These are phyloP conservation scores for Heliornis fulica DNA, from an alignment of 2,113 vertebrate genomes.

Conservation along the genomic window DNA sequence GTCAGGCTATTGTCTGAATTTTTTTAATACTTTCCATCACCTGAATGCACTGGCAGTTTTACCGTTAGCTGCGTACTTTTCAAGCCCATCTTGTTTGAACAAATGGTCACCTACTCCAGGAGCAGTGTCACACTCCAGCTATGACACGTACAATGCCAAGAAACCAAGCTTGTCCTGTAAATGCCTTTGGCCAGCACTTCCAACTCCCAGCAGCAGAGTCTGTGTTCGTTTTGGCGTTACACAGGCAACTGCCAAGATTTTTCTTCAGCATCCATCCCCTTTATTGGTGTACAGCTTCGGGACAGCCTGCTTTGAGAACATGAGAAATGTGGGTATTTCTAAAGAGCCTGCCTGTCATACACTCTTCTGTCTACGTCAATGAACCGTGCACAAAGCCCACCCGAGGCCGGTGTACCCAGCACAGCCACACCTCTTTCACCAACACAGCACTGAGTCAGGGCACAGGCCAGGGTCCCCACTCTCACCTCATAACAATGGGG, in stretches of 20 bases:
- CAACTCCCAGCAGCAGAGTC: not conserved
- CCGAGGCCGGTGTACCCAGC: not conserved
- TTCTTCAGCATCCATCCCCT: not conserved
- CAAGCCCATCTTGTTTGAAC: not conserved
- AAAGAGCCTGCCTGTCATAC: not conserved
- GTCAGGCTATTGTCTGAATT: not conserved
- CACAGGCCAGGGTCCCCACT: not conserved
- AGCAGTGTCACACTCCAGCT: not conserved
- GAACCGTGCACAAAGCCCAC: not conserved
- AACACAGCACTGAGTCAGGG: not conserved
- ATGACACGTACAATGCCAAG: accelerated
- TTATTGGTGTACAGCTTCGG: not conserved
- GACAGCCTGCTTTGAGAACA: not conserved
- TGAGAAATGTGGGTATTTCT: not conserved
- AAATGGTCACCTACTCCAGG: not conserved
- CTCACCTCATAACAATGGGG: not conserved
- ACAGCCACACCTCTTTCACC: not conserved
- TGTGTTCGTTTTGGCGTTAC: not conserved
- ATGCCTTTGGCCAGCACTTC: not conserved
- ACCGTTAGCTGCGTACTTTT: not conserved
- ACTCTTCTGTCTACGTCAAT: not conserved
- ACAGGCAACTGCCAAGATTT: not conserved
- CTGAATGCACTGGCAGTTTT: not conserved
- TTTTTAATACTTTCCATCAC: not conserved
- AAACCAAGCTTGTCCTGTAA: not conserved